phyloP scores from a whole-genome alignment of 30 jellyfish, hydroid and myxozoan genomes.

The Sanderia malayensis region DNA sequence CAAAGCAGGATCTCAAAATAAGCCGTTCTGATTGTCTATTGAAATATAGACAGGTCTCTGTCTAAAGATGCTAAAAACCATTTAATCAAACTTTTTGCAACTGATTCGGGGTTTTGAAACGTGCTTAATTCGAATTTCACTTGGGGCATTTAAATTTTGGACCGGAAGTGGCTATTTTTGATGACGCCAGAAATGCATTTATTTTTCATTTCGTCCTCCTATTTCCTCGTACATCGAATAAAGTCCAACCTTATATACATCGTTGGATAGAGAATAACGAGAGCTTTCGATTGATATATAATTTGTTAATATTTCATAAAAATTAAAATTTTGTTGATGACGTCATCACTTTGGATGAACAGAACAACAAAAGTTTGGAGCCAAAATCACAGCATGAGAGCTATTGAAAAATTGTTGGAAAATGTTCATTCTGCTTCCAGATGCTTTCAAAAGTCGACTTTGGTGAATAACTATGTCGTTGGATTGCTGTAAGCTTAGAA shows the following conservation, averaged over 20 bases:
- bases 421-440: too few relatives aligned
- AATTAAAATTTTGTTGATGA: not conserved
- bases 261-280: not conserved
- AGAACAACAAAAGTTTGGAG: too few relatives aligned
- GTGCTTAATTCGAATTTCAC: constrained; percentile 13
- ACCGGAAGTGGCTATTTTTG: constrained; percentile 11
- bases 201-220: not conserved
- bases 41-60: too few relatives aligned
- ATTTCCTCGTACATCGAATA: not conserved
- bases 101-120: constrained; percentile 30
- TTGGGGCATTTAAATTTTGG: constrained; percentile 14
- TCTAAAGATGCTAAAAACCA: constrained; percentile 16
- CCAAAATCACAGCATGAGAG: too few relatives aligned
- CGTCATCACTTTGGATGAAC: too few relatives aligned
- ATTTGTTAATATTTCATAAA: too few relatives aligned
- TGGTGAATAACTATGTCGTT: too few relatives aligned
- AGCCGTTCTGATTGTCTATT: too few relatives aligned
- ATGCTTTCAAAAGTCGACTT: too few relatives aligned
- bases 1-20: too few relatives aligned
- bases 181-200: constrained; percentile 7
- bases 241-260: not conserved
- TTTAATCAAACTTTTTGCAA: constrained; percentile 18
- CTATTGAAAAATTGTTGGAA: too few relatives aligned
- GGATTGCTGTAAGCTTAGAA: too few relatives aligned
- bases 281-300: not conserved